Evolutionary conservation across 1,140 invertebrate species (phyloP).

Genomic region (Microplitis mediator): DNA sequence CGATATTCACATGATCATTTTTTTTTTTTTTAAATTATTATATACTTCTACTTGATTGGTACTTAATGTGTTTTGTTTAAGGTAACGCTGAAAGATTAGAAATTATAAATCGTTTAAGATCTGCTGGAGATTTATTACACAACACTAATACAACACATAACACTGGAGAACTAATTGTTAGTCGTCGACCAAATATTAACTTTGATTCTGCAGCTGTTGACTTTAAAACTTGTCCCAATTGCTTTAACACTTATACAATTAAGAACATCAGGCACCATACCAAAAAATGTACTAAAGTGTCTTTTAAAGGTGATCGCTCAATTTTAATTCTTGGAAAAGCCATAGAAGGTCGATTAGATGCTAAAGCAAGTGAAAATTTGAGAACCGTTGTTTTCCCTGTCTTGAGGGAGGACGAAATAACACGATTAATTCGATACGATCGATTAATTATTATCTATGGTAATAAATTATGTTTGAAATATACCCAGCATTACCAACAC

Average conservation of each 20-base stretch:
- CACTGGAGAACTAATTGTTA: conserved; percentile 30
- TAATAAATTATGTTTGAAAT: conserved; percentile 30
- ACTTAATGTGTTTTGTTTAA: too few relatives aligned
- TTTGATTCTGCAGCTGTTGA: conserved; percentile 20
- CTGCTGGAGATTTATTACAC: conserved; percentile 29
- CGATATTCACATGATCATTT: too few relatives aligned
- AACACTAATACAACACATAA: conserved; percentile 30
- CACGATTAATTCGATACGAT: conserved; percentile 32
- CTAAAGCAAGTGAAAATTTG: conserved; percentile 15
- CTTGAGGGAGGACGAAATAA: conserved; percentile 30
- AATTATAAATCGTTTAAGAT: conserved; percentile 24
- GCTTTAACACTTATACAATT: conserved; percentile 10
- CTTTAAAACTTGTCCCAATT: conserved; percentile 20
- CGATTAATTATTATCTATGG: conserved; percentile 28
- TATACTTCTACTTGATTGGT: too few relatives aligned
- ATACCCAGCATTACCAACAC: conserved; percentile 11
- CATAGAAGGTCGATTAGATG: conserved; percentile 11
- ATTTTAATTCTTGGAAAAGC: conserved; percentile 15
- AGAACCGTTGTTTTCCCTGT: conserved; percentile 30
- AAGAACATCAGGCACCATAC: conserved; percentile 17
- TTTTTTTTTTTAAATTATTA: too few relatives aligned
- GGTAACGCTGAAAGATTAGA: conserved; percentile 10
- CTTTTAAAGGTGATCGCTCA: conserved; percentile 1
- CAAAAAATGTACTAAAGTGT: conserved; percentile 15
- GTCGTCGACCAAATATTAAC: conserved; percentile 26